A percentile compares a stretch with the other conserved stretches of the same genome.
phyloP scores from a whole-genome alignment of 1,140 invertebrate genomes.

The Brachionus angularis region DNA sequence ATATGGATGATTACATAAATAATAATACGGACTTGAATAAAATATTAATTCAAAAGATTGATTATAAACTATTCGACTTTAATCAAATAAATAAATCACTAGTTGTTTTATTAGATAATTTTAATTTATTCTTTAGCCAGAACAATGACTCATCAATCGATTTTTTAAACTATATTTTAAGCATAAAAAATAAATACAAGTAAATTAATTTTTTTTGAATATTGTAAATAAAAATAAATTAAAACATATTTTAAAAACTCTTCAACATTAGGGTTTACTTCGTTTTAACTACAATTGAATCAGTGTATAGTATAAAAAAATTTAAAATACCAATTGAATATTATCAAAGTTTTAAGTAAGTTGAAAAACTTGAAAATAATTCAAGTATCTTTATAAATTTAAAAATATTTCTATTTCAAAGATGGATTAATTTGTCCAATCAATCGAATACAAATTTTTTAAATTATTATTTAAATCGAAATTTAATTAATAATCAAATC shows the following conservation, averaged over 20 bases:
- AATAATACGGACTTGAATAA: not conserved
- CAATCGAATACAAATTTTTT: conserved; percentile 19
- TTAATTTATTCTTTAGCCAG: conserved; percentile 5
- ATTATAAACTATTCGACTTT: not conserved
- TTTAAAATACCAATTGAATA: not conserved
- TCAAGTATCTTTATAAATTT: not conserved
- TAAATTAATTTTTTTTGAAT: conserved; percentile 16
- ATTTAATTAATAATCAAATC: conserved; percentile 28
- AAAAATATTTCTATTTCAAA: not conserved
- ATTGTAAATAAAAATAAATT: too few relatives aligned
- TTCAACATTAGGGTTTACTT: conserved; percentile 31
- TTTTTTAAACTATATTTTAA: conserved; percentile 19
- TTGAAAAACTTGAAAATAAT: not conserved
- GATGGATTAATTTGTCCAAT: conserved; percentile 28
- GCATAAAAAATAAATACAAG: conserved; percentile 7
- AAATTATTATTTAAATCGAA: conserved; percentile 6
- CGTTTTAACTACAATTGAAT: not conserved
- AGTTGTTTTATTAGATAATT: conserved; percentile 16
- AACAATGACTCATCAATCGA: not conserved
- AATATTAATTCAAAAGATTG: not conserved
- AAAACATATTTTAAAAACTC: too few relatives aligned
- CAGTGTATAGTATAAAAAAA: not conserved
- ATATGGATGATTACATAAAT: conserved; percentile 1
- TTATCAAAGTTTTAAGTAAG: conserved; percentile 11
- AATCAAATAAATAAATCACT: conserved; percentile 10